These are phyloP conservation scores for Carcharodon carcharias DNA, from an alignment of 2,797 vertebrate genomes.

Conservation along the genomic window DNA sequence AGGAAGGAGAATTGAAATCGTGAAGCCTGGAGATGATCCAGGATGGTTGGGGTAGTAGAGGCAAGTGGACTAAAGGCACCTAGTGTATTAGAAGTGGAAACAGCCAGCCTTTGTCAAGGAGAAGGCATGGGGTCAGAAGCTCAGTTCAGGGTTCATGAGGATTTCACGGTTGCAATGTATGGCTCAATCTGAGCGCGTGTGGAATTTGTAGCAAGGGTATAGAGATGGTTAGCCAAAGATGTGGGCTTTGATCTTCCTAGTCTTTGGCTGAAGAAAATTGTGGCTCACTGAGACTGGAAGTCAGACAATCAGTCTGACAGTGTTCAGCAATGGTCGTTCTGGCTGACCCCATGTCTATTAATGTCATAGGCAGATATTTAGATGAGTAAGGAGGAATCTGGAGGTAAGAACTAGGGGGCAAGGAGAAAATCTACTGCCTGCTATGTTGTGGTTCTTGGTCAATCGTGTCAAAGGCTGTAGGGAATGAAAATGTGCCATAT, in stretches of 20 bases:
- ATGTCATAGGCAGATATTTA: neutral
- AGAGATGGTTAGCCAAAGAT: neutral
- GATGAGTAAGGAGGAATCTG: neutral
- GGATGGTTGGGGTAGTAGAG: too few relatives aligned
- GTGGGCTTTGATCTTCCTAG: neutral
- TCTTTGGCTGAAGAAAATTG: neutral
- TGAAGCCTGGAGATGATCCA: too few relatives aligned
- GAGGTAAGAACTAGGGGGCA: neutral
- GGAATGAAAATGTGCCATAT: too few relatives aligned
- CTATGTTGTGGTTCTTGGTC: neutral
- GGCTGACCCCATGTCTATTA: neutral
- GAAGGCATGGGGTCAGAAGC: neutral
- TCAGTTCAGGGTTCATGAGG: neutral
- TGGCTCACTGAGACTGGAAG: too few relatives aligned
- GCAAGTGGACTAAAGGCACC: too few relatives aligned
- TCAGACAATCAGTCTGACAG: too few relatives aligned
- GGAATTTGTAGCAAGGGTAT: neutral
- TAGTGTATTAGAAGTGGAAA: too few relatives aligned
- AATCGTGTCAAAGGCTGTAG: too few relatives aligned
- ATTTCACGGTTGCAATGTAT: neutral
- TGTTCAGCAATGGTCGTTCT: neutral
- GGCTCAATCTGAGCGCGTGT: neutral
- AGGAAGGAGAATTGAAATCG: too few relatives aligned
- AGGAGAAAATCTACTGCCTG: neutral
- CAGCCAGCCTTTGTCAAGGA: too few relatives aligned